Percentiles rank a stretch among this genome's conserved stretches.
phyloP scores from a whole-genome alignment of 2,797 vertebrate species.

The Sarcoramphus papa region DNA sequence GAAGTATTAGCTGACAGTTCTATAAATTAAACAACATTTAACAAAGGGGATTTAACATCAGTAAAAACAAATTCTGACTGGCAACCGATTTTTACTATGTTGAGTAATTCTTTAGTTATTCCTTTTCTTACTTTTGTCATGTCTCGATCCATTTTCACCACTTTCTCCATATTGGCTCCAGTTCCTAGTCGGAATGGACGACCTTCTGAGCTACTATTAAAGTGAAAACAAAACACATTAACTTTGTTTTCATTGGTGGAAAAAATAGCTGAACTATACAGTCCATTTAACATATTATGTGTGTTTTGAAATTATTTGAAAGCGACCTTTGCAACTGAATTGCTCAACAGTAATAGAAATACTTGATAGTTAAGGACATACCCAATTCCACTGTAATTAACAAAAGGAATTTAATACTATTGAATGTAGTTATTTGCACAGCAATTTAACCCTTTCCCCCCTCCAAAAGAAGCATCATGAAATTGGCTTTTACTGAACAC shows the following conservation, averaged over 20 bases:
- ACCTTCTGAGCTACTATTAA: slow-evolving; percentile 93
- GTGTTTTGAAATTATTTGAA: background rate
- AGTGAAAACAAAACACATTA: background rate
- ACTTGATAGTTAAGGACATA: background rate
- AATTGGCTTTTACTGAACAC: background rate
- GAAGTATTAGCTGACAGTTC: background rate
- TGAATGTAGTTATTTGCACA: background rate
- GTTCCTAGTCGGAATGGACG: slow-evolving; percentile 96
- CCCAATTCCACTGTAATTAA: background rate
- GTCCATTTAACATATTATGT: background rate
- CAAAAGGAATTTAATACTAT: background rate
- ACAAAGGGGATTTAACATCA: background rate
- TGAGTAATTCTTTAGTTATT: background rate
- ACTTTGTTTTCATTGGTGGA: background rate
- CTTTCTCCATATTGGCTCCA: slow-evolving; percentile 99
- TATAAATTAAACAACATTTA: background rate
- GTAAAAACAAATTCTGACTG: background rate
- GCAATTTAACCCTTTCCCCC: background rate
- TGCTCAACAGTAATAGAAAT: background rate
- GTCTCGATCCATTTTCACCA: slow-evolving; percentile 99
- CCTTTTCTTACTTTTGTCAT: slow-evolving; percentile 90
- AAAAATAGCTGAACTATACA: background rate
- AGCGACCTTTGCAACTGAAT: background rate
- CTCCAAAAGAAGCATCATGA: background rate
- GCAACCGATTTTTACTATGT: accelerated